phyloP scores from a whole-genome alignment of 2,797 vertebrate genomes.

The Columba guinea region DNA sequence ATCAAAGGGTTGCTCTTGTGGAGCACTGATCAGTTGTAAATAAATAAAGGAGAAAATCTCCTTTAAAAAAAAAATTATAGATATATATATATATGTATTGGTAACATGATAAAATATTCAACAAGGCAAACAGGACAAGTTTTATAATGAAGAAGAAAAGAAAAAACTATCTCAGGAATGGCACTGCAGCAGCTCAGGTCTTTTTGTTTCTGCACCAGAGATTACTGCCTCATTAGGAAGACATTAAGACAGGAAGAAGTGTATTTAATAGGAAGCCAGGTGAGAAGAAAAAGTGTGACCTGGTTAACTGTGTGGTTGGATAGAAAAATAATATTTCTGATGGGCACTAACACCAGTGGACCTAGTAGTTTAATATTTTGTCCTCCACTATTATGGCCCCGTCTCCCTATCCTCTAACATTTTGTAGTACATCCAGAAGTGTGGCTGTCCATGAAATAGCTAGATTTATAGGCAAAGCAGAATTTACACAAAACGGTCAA shows the following conservation, averaged over 20 bases:
- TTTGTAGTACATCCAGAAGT: background rate
- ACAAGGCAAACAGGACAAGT: background rate
- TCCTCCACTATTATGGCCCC: background rate
- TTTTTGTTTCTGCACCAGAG: background rate
- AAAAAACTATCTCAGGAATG: background rate
- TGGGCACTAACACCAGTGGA: background rate
- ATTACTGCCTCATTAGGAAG: background rate
- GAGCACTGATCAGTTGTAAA: background rate
- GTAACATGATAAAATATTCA: slow-evolving; percentile 23
- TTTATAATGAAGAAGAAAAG: background rate
- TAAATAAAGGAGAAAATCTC: background rate
- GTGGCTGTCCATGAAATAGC: background rate
- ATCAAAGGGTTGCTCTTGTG: background rate
- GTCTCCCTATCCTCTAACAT: background rate
- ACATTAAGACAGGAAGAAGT: background rate
- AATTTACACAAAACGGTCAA: slow-evolving; percentile 26
- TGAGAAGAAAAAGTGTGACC: background rate
- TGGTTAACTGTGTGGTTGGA: background rate
- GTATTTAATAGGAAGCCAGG: background rate
- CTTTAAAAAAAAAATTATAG: background rate
- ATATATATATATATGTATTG: background rate
- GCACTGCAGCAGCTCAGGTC: background rate
- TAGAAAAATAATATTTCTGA: background rate
- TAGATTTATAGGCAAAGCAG: background rate
- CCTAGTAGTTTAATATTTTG: background rate